Percentiles rank a stretch among this genome's conserved stretches.
Conservation (phyloP, 2,888 invertebrate species). For the Xylota segnis region DNA sequence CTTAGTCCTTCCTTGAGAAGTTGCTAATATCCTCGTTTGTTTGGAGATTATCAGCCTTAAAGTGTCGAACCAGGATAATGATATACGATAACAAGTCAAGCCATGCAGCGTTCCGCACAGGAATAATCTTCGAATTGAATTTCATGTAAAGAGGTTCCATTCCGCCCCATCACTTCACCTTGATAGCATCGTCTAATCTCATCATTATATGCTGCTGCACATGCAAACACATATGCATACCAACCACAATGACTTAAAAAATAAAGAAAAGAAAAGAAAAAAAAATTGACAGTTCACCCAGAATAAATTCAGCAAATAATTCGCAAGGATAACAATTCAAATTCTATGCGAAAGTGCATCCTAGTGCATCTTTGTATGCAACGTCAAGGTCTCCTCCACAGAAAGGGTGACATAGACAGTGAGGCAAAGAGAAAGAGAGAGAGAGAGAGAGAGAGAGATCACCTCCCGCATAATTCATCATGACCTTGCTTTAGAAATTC, state of each 20-base stretch:
- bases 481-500: slow-evolving; percentile 61
- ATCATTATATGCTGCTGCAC: not conserved
- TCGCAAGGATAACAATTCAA: slow-evolving; percentile 54
- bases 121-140: not conserved
- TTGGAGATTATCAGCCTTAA: too few species aligned
- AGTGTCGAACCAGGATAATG: too few species aligned
- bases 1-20: too few species aligned
- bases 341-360: slow-evolving; percentile 62
- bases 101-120: not conserved
- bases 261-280: not conserved
- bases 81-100: not conserved
- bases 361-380: slow-evolving; percentile 40
- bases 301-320: slow-evolving; percentile 51
- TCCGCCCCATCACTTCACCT: not conserved
- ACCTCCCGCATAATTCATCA: slow-evolving; percentile 50
- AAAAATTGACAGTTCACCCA: slow-evolving; percentile 8
- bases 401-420: not conserved
- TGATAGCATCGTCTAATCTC: not conserved
- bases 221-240: slow-evolving; percentile 9
- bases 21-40: too few species aligned
- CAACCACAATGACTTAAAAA: too few species aligned
- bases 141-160: not conserved
- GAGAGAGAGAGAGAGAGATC: not conserved
- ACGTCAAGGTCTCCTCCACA: slow-evolving; percentile 50
- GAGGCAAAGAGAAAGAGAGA: too few species aligned